phyloP scores from a whole-genome alignment of 1,140 invertebrate genomes.

The Drosophila repletoides region DNA sequence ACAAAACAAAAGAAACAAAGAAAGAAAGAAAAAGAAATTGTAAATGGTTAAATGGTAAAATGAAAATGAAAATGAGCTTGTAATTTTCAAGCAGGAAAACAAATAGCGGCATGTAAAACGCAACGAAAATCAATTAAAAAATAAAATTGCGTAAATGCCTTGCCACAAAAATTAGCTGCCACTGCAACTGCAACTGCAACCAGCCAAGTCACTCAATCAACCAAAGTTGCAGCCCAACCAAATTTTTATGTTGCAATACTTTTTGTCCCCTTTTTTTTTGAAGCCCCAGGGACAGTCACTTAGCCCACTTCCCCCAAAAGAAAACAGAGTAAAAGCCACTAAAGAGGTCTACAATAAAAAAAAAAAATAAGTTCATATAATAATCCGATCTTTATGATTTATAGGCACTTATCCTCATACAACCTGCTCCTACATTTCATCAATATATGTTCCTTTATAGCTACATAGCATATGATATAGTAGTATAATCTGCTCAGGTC shows the following conservation, averaged over 20 bases:
- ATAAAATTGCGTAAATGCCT: constrained; percentile 41
- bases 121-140: constrained; percentile 15
- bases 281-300: too few relatives aligned
- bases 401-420: too few relatives aligned
- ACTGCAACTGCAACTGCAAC: not conserved
- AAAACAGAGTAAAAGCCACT: too few relatives aligned
- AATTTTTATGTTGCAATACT: not conserved
- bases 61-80: constrained; percentile 55
- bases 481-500: too few relatives aligned
- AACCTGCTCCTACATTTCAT: too few relatives aligned
- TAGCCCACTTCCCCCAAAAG: too few relatives aligned
- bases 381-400: too few relatives aligned
- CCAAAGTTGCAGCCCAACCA: not conserved
- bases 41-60: constrained; percentile 42
- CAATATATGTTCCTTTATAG: too few relatives aligned
- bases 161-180: too few relatives aligned
- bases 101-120: constrained; percentile 16
- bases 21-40: constrained; percentile 27
- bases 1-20: not conserved
- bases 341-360: too few relatives aligned
- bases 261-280: not conserved
- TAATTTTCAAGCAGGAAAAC: constrained; percentile 51
- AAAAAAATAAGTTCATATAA: too few relatives aligned
- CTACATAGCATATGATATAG: too few relatives aligned
- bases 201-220: not conserved